Evolutionary conservation across 2,888 invertebrate genomes (phyloP).

Genomic region (Phaedon cochleariae): DNA sequence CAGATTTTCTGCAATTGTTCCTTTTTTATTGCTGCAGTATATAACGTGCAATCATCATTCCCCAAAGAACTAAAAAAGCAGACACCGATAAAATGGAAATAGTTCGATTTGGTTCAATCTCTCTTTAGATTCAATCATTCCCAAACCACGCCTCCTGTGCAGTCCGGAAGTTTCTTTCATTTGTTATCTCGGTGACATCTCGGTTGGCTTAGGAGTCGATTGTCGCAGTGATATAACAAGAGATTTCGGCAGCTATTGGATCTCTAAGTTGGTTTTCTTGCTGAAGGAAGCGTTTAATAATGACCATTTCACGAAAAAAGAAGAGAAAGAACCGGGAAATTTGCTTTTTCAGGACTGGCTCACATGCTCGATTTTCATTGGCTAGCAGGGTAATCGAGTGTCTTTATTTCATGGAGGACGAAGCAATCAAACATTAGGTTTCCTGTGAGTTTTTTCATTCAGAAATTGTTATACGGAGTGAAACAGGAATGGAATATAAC

Average conservation of each 20-base stretch:
- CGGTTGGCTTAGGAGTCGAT: slow-evolving; percentile 51
- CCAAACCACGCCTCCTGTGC: slow-evolving; percentile 52
- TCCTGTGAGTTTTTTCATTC: slow-evolving; percentile 50
- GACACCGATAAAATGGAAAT: slow-evolving; percentile 43
- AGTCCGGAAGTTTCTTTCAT: slow-evolving; percentile 53
- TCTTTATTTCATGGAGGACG: slow-evolving; percentile 44
- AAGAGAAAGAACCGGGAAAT: slow-evolving; percentile 47
- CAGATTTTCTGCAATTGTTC: not conserved
- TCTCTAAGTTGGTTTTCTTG: slow-evolving; percentile 56
- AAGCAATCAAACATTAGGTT: slow-evolving; percentile 39
- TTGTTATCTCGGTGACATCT: slow-evolving; percentile 58
- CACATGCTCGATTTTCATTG: slow-evolving; percentile 46
- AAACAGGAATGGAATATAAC: no score
- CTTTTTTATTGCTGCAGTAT: not conserved
- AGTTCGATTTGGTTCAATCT: slow-evolving; percentile 49
- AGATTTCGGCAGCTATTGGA: slow-evolving; percentile 59
- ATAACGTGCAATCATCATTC: slow-evolving; percentile 10
- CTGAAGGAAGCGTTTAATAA: slow-evolving; percentile 63
- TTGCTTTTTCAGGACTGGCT: slow-evolving; percentile 51
- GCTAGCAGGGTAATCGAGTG: slow-evolving; percentile 48
- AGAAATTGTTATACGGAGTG: slow-evolving; percentile 30
- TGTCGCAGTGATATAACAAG: slow-evolving; percentile 57
- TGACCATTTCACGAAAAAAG: slow-evolving; percentile 50
- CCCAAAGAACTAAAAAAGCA: slow-evolving; percentile 19
- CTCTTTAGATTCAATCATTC: slow-evolving; percentile 55